Base-by-base conservation (phyloP, 2,797 vertebrate species). In the Rhabdomys pumilio region DNA sequence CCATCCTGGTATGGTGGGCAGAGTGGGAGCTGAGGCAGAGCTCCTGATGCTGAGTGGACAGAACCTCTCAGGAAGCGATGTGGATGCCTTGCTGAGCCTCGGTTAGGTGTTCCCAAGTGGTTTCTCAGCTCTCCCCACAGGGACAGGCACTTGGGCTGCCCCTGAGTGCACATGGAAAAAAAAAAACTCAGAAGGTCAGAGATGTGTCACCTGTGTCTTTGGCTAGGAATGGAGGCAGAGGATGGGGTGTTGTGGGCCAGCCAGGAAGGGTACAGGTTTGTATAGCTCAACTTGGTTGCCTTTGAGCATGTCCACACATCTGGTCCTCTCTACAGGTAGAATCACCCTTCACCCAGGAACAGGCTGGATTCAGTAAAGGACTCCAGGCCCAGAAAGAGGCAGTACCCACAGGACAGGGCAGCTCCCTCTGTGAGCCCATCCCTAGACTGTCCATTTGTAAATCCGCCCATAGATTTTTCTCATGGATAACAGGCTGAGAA, bases 21-120 rank as follows among this genome's bases (percentile, higher is more conserved):
- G 19, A 3, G 73, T 11, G 41, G 34, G 13, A 11, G 38, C 47
- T 31, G 50, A 63, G 75, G 34, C 8, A 50, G 5, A 9, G 22
- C 14, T 8, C 11, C 44, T 1, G 22, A 20, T 8, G 13, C 2
- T 13, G 61, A 11, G 3, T 14, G 19, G 29, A 47, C 72, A 1
- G 61, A 9, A 14, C 38, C n/a, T 31, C 59, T 63, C 2, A 5
- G 67, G 81, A 47, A 20, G 69, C 29, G 4, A 22, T 5, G 0
- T 0, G 44, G 59, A 44, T 17, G 38, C 47, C 1, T 67, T 61
- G 3, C 29, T 22, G 20, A 47, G 63, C 29, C 19, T 50, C 53
- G 0, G 0, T 13, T 5, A 31, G 4, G 3, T n/a, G 34, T 61
- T 53, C 63, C 6, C 22, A n/a, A 3, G 20, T 22, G 5, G n/a